Conservation (phyloP, 1,140 invertebrate species). For the Cyphomyrmex costatus region DNA sequence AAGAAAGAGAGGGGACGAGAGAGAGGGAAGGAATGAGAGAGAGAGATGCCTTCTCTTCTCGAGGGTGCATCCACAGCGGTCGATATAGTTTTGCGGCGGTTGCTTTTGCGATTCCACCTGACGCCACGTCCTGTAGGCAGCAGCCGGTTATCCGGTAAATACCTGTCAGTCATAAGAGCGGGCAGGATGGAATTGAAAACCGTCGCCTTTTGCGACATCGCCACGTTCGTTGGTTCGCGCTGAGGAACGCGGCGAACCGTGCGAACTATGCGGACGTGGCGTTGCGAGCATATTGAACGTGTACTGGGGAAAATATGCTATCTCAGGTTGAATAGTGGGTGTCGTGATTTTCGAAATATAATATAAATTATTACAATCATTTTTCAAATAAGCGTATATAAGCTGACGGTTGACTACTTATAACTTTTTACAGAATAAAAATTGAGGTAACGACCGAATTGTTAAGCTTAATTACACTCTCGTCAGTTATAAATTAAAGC, state of each 20-base stretch:
- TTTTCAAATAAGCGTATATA: not conserved
- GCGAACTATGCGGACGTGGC: conserved; percentile 32
- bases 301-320: conserved; percentile 8
- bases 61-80: conserved; percentile 31
- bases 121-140: conserved; percentile 43
- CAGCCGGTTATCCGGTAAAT: conserved; percentile 55
- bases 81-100: conserved; percentile 59
- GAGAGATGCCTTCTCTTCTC: not conserved
- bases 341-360: conserved; percentile 2
- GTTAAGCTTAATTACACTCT: not conserved
- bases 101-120: conserved; percentile 57
- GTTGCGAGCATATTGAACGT: conserved; percentile 29
- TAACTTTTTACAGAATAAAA: not conserved
- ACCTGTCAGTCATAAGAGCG: conserved; percentile 62
- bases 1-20: not conserved
- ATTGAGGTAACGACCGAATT: not conserved
- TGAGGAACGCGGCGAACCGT: conserved; percentile 35
- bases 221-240: conserved; percentile 32
- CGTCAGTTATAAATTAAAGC: conserved; percentile 4
- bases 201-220: conserved; percentile 50
- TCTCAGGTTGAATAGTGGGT: not conserved
- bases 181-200: conserved; percentile 61
- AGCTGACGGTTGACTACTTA: not conserved
- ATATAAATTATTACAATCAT: not conserved
- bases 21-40: no score